phyloP scores from a whole-genome alignment of 1,140 invertebrate genomes.

The Stenopsyche tienmushanensis region DNA sequence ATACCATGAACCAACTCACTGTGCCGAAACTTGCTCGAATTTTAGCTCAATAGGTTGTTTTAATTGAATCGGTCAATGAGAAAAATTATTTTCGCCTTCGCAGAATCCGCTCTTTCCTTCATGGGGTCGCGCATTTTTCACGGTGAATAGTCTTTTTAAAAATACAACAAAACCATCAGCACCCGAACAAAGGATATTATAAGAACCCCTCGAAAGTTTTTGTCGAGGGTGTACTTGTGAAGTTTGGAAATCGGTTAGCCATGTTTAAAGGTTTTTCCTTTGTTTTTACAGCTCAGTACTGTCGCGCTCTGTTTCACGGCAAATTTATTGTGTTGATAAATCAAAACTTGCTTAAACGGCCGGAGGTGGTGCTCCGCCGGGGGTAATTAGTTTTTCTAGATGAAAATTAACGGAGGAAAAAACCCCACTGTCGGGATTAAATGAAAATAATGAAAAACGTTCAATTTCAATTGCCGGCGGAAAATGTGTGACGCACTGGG shows the following conservation, averaged over 20 bases:
- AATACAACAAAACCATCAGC: not conserved
- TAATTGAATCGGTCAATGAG: too few relatives aligned
- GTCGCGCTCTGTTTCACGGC: conserved; percentile 37
- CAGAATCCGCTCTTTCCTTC: too few relatives aligned
- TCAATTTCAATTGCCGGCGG: conserved; percentile 15
- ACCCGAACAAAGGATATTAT: not conserved
- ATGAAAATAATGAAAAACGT: conserved; percentile 26
- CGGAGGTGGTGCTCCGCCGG: conserved; percentile 19
- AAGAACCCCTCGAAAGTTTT: not conserved
- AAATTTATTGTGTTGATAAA: conserved; percentile 40
- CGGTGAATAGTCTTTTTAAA: too few relatives aligned
- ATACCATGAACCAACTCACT: too few relatives aligned
- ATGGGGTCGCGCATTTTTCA: too few relatives aligned
- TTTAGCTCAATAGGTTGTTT: too few relatives aligned
- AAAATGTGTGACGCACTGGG: not conserved
- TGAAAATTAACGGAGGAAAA: conserved; percentile 30
- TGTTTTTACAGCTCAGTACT: conserved; percentile 11
- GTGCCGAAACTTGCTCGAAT: too few relatives aligned
- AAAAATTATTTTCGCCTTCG: too few relatives aligned
- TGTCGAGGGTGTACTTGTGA: not conserved
- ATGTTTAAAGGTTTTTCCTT: conserved; percentile 1
- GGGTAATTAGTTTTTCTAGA: conserved; percentile 38
- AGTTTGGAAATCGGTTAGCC: not conserved
- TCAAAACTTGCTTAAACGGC: conserved; percentile 39
- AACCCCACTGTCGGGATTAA: conserved; percentile 17